Evolutionary conservation across 64 coral and sea anemone genomes (phyloP).

Genomic region (Hydrozoanthus tunicans): DNA sequence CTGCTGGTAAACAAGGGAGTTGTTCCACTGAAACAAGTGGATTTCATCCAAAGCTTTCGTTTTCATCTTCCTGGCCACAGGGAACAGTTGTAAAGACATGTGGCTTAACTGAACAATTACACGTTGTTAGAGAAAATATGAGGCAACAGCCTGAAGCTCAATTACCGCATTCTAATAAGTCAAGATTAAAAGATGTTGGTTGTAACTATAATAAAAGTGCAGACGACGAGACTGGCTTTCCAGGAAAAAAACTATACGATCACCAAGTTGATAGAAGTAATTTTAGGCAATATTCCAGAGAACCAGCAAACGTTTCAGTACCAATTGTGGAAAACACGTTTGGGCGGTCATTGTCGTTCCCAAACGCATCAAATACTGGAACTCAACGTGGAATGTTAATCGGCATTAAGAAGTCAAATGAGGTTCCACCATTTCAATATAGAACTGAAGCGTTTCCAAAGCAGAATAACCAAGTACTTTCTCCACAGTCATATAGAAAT

Average conservation of each 20-base stretch:
- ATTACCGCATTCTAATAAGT: background rate
- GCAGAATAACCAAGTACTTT: background rate
- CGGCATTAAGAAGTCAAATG: no score
- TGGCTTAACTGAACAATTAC: background rate
- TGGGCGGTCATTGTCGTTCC: background rate
- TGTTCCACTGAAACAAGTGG: background rate
- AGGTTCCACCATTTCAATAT: no score
- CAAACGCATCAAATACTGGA: background rate
- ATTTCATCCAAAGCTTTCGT: constrained; percentile 12
- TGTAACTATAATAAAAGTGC: background rate
- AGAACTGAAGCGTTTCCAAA: no score
- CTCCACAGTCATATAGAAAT: background rate
- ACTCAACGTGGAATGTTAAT: no score
- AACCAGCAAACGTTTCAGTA: background rate
- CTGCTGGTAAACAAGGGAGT: background rate
- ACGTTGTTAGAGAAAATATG: background rate
- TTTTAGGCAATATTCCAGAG: background rate
- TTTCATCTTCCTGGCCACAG: constrained; percentile 30
- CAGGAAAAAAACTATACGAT: background rate
- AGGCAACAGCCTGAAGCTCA: background rate
- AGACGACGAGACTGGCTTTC: background rate
- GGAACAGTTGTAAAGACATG: background rate
- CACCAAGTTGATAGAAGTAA: no score
- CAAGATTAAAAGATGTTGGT: background rate
- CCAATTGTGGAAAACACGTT: background rate